Base-by-base conservation (phyloP, 1,140 invertebrate species). In the Trichonephila clavata region DNA sequence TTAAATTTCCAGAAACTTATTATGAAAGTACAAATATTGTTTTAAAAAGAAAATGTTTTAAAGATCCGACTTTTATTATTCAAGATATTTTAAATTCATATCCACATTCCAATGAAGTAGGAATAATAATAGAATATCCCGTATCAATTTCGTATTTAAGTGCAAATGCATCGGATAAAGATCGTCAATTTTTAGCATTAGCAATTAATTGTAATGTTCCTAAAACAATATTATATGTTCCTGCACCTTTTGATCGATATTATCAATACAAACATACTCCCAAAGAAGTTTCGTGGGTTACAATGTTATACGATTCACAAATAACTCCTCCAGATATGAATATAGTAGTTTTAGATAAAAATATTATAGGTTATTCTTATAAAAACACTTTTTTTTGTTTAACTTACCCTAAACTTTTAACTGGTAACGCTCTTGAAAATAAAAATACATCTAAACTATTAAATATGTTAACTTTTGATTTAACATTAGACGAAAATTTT, bases 61-160 rank as follows among this genome's bases (percentile, higher is more conserved):
- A 60, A 61, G 16, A 81, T 81, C 89, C 89, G 0, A 32, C 61
- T 61, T 80, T 60, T 39, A 57, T 90, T 20, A 32, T 90, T 8
- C 89, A 90, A 81, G 89, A 90, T 81, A 81, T 90, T 90, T 81
- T 90, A 57, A 16, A 81, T 43, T 90, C 89, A 32, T 27, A 20
- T 14, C 71, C 39, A 0, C 13, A 14, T 77, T 21, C 43, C n/a
- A 50, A 10, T n/a, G 57, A 81, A 32, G n/a, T 81, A 6, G 89
- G 89, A 20, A 59, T 90, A 8, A 63, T 90, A 27, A 80, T 90
- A 20, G 71, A 90, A 63, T 81, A 60, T 13, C 89, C 89, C 0
- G 32, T 90, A 20, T 60, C 6, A 27, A 81, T 90, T 21, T 81
- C 68, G 2, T 90, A 81, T 61, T 24, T 60, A 27, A n/a, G 8